Conservation (phyloP, 53 echinoderm and acorn worm genomes). For the Actinopyga echinites region DNA sequence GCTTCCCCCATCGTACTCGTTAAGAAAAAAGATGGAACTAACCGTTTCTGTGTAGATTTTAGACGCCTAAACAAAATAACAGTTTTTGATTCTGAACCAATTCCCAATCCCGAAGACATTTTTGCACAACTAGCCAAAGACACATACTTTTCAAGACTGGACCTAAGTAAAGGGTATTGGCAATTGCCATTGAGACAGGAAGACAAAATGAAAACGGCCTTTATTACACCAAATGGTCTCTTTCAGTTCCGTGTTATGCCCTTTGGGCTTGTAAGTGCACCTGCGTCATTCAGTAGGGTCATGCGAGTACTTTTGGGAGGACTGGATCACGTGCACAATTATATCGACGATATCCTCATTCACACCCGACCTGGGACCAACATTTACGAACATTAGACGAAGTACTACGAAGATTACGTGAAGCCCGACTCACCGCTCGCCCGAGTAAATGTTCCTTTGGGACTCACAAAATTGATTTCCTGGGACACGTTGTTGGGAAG, state of each 20-base stretch:
- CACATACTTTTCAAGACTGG: conserved; percentile 60
- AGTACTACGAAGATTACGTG: conserved; percentile 46
- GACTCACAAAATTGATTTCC: conserved; percentile 38
- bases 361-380: conserved; percentile 44
- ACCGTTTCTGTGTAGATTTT: conserved; percentile 67
- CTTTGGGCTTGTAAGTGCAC: conserved; percentile 56
- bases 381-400: conserved; percentile 42
- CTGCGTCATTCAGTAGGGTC: conserved; percentile 48
- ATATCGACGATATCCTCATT: conserved; percentile 41
- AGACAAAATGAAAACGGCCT: not conserved
- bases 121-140: conserved; percentile 42
- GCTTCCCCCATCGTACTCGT: conserved; percentile 60
- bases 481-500: conserved; percentile 51
- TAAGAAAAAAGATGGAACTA: conserved; percentile 60
- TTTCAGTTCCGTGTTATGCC: conserved; percentile 57
- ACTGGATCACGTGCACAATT: not conserved
- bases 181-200: conserved; percentile 39
- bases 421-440: conserved; percentile 42
- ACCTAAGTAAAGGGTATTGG: conserved; percentile 73
- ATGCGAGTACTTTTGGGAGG: conserved; percentile 44
- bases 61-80: conserved; percentile 60
- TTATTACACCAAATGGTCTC: conserved; percentile 52
- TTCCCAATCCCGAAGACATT: conserved; percentile 64
- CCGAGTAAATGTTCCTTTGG: conserved; percentile 65
- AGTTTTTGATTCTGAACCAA: conserved; percentile 68